These are phyloP conservation scores for Caenorhabditis elegans DNA, from an alignment of 1,140 invertebrate species.

Conservation along the genomic window DNA sequence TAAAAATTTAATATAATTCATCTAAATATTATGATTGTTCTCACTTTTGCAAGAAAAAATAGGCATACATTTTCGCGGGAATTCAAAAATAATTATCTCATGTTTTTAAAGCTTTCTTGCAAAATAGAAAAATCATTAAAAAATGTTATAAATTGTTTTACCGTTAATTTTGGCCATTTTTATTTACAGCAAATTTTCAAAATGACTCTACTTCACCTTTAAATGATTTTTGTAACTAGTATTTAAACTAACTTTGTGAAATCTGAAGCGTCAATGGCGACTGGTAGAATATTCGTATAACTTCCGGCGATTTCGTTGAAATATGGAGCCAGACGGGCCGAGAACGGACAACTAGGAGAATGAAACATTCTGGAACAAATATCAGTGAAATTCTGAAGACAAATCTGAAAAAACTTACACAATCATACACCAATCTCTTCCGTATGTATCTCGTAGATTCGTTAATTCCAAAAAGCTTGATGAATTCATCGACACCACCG, in stretches of 20 bases:
- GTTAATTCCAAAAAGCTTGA: background rate
- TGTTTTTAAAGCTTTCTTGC: too few species aligned
- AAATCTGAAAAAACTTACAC: conserved; percentile 9
- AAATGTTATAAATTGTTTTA: too few species aligned
- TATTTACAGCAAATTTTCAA: too few species aligned
- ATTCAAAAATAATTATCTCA: too few species aligned
- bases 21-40: too few species aligned
- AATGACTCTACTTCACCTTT: too few species aligned
- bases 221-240: too few species aligned
- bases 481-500: background rate
- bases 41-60: too few species aligned
- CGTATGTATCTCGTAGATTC: background rate
- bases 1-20: too few species aligned
- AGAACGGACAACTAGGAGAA: conserved; percentile 2
- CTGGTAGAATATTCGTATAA: background rate
- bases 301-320: background rate
- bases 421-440: conserved; percentile 36
- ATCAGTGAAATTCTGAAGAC: background rate
- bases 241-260: conserved; percentile 4
- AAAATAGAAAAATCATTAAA: too few species aligned
- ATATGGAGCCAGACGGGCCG: background rate
- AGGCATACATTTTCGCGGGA: too few species aligned
- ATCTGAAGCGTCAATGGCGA: conserved; percentile 30
- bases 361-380: conserved; percentile 3
- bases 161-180: too few species aligned